Percentiles rank a stretch among this genome's conserved stretches.
Conservation (phyloP, 2,113 vertebrate species). For the Silurus glanis region DNA sequence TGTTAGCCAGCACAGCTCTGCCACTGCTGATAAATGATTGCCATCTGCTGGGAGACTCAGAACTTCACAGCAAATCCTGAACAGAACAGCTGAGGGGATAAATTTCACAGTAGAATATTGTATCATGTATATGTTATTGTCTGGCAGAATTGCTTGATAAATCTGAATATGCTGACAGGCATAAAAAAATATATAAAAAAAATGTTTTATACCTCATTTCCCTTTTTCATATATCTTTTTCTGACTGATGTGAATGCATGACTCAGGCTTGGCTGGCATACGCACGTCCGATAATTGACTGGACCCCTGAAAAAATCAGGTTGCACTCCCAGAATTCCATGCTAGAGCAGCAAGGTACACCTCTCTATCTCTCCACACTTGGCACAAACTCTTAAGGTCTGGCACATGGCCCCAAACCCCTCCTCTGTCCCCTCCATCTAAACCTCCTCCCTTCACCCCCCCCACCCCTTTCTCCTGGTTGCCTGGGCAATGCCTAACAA, state of each 20-base stretch:
- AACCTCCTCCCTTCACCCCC: constrained; percentile 14
- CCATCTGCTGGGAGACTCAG: constrained; percentile 52
- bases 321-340: constrained; percentile 11
- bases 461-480: constrained; percentile 72
- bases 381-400: constrained; percentile 45
- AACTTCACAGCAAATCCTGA: neutral
- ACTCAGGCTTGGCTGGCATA: neutral
- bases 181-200: neutral
- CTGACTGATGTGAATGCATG: neutral
- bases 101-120: neutral
- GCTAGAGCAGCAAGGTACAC: neutral
- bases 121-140: neutral
- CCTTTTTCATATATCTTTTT: neutral
- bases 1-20: neutral
- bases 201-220: neutral
- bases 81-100: neutral
- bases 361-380: constrained; percentile 9
- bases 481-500: constrained; percentile 76
- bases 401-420: constrained; percentile 45
- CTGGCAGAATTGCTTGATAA: neutral
- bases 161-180: neutral
- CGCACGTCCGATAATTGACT: neutral
- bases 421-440: constrained; percentile 56
- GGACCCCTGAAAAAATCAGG: neutral
- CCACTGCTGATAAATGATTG: constrained; percentile 50